Evolutionary conservation across 2,113 vertebrate genomes (phyloP), one percentile per base, ranked within the genome.

Genomic region (Nansenia antarctica): DNA sequence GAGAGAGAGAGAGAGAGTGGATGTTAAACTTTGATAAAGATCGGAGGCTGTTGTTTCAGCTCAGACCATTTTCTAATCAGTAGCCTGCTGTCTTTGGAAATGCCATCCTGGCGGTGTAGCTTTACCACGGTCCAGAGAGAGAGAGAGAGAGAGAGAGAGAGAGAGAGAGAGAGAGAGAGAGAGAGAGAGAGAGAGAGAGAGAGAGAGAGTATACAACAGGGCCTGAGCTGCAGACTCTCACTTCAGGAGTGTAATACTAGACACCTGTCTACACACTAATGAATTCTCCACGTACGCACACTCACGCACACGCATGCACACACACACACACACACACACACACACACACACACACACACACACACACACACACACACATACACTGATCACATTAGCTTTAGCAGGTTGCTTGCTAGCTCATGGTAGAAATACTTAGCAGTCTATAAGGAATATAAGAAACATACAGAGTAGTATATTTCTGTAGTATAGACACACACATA

Each of bases 51-150:
- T 90, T 89, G 89, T 90, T 91, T 91, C 86, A 91, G 85, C 81
- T 81, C 82, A 84, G 88, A 82, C 85, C 90, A 87, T 90, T 92
- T 87, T 91, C 88, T 91, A 93, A 91, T 92, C 90, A 89, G 84
- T 79, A 81, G 89, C 82, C 80, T 79, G 80, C 85, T 84, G 83
- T 85, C 82, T 84, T 78, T 84, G 80, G 85, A 90, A 89, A 90
- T 88, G 86, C 87, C 86, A 88, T 86, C 81, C 80, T 53, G 70
- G 32, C 70, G 82, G 85, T 86, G 79, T 87, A 85, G 79, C 79
- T 85, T 87, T 85, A 83, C 86, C 62, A 60, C 70, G 65, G 6
- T 53, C 11, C 11, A 5, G 53, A 12, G 53, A 27, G 11, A 59
- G 47, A 74, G 76, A 42, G 37, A 68, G 64, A 34, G 31, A 20